phyloP scores from a whole-genome alignment of 2,113 vertebrate genomes.

The Oreochromis tanganicae region DNA sequence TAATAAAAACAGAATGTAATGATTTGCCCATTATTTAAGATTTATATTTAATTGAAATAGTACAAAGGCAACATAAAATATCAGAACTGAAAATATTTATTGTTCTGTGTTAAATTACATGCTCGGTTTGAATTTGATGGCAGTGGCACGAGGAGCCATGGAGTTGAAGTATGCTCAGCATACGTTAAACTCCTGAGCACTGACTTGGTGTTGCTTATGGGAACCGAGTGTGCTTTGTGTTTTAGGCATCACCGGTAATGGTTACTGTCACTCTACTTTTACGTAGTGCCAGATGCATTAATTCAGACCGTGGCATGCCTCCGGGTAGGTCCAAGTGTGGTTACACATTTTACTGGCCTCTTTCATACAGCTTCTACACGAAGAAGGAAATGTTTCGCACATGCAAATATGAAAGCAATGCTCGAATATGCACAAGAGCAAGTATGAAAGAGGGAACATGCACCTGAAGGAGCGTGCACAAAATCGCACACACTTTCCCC shows the following conservation, averaged over 20 bases:
- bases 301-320: slow-evolving; percentile 24
- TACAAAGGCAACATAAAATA: background rate
- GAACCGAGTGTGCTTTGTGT: slow-evolving; percentile 61
- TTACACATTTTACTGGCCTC: slow-evolving; percentile 6
- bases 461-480: background rate
- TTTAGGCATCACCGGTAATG: slow-evolving; percentile 48
- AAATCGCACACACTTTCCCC: slow-evolving; percentile 17
- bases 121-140: background rate
- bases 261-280: slow-evolving; percentile 61
- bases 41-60: background rate
- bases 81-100: background rate
- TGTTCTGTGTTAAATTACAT: background rate
- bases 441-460: background rate
- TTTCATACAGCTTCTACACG: slow-evolving; percentile 9
- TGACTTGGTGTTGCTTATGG: background rate
- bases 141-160: background rate
- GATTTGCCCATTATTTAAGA: background rate
- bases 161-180: slow-evolving; percentile 19
- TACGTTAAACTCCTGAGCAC: background rate
- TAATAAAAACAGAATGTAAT: background rate
- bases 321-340: slow-evolving; percentile 16
- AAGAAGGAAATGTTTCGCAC: slow-evolving; percentile 30
- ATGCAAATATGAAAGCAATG: slow-evolving; percentile 12
- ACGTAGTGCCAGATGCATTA: slow-evolving; percentile 36
- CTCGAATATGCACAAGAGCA: background rate